These are phyloP conservation scores for Rhopalosiphum nymphaeae DNA, from an alignment of 2,888 invertebrate species.

Conservation along the genomic window DNA sequence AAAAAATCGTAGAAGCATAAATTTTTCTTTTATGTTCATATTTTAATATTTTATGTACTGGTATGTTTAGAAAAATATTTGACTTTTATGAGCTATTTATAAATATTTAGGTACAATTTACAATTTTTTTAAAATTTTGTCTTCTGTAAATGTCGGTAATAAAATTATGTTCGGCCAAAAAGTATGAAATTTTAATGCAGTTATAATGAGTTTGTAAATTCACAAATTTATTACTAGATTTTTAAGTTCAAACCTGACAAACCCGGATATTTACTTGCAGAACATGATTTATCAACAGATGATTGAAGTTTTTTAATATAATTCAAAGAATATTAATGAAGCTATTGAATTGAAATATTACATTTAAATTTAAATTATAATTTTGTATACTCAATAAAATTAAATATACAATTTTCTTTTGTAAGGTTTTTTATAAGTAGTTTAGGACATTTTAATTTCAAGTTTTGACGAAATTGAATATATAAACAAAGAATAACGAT, in stretches of 20 bases:
- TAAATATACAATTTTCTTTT: background rate
- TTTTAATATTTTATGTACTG: background rate
- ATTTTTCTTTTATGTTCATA: background rate
- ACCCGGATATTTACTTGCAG: background rate
- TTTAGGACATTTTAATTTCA: too few relatives aligned
- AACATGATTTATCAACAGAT: background rate
- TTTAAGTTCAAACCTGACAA: background rate
- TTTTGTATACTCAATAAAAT: background rate
- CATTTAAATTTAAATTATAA: background rate
- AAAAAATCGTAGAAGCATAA: background rate
- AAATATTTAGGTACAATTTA: background rate
- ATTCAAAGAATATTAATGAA: background rate
- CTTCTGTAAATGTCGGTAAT: too few relatives aligned
- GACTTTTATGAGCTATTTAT: background rate
- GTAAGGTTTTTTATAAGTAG: too few relatives aligned
- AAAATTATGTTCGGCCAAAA: too few relatives aligned
- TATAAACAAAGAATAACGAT: too few relatives aligned
- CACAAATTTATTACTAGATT: background rate
- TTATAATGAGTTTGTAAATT: too few relatives aligned
- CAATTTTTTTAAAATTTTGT: background rate
- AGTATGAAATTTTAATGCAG: too few relatives aligned
- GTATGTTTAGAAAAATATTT: background rate
- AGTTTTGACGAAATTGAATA: too few relatives aligned
- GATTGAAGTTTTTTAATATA: background rate
- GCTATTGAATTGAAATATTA: background rate